Evolutionary conservation across 2,888 invertebrate genomes (phyloP), one percentile per base, ranked within the genome.

Genomic region (Andrena praecox): DNA sequence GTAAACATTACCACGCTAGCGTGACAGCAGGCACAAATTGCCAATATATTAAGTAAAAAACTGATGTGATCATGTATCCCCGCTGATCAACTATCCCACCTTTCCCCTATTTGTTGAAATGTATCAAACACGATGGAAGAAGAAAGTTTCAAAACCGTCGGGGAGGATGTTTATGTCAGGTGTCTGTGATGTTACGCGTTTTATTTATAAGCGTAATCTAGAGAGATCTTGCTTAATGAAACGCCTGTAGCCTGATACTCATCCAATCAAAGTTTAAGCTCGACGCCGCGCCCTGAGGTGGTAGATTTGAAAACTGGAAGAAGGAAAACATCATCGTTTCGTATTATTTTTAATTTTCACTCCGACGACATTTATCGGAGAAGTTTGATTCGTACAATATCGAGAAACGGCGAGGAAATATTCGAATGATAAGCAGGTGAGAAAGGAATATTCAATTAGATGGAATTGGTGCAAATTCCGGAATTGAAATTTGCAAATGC

Each of bases 251-350:
- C 10, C 12, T 35, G 42, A 24, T 42, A 63, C 12, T 63, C 35
- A 35, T 42, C 24, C 63, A 63, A 63, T 63, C 35, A 63, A 63
- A 35, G 24, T 63, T 33, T 24, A 42, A 63, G 35, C 12, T 63
- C 24, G 12, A 35, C 24, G 63, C 24, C 1, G 24, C 4, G 16
- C 12, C 42, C 4, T 24, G 2, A 20, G n/a, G 24, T 35, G 24
- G 20, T 24, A 20, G 12, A 35, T 63, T 63, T 8, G 35, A 63
- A 24, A 63, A 24, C 35, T 35, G 20, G 12, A 16, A 24, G 35
- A 63, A 63, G 33, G 24, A 12, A 12, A 63, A 20, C 33, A 20
- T 20, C 63, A 12, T 63, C 12, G 33, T 12, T 63, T 63, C 35
- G 12, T 63, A 63, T 35, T 35, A 63, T 24, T 24, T 63, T 63